Evolutionary conservation across 2,888 invertebrate genomes (phyloP), one percentile per base, ranked within the genome.

Genomic region (Drosophila prolongata): DNA sequence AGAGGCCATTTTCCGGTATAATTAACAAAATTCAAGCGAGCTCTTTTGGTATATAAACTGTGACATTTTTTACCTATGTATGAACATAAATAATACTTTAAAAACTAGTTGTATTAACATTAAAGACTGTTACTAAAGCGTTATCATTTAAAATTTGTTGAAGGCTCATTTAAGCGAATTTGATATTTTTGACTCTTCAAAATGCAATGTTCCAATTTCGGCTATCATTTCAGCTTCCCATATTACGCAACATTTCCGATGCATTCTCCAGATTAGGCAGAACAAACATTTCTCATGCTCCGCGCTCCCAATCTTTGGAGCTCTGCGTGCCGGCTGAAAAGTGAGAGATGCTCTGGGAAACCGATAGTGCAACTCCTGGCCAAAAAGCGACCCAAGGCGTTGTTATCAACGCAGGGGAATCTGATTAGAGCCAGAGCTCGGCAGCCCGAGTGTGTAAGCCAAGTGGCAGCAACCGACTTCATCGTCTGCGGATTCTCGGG

Each of bases 331-430:
- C 65, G 24, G 40, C 24, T 62, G 76, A 54, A 19, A 59, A 69
- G 69, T 37, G 61, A 80, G 67, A 84, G 70, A 78, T 74, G 76
- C 67, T 27, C 47, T 54, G 49, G 53, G 53, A 65, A 59, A 50
- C 61, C 54, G 60, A 65, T 74, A 71, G 58, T 69, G 57, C 75
- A 75, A 70, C 62, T 83, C 55, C 66, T 44, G 73, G 53, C 71
- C 46, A 54, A 44, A 53, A 42, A 54, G 56, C 53, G 34, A 53
- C 47, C 38, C 52, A 27, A 40, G 55, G 54, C 52, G 62, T 43
- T 61, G 70, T 89, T 90, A 90, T 90, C 90, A 80, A 73, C 76
- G 80, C 77, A 68, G 78, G 80, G 82, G 90, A 87, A 90, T 90
- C 90, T 90, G 90, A 90, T 90, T 88, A 85, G 79, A 71, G 58